Conservation (phyloP, 2,113 vertebrate species). For the Oxyura jamaicensis region DNA sequence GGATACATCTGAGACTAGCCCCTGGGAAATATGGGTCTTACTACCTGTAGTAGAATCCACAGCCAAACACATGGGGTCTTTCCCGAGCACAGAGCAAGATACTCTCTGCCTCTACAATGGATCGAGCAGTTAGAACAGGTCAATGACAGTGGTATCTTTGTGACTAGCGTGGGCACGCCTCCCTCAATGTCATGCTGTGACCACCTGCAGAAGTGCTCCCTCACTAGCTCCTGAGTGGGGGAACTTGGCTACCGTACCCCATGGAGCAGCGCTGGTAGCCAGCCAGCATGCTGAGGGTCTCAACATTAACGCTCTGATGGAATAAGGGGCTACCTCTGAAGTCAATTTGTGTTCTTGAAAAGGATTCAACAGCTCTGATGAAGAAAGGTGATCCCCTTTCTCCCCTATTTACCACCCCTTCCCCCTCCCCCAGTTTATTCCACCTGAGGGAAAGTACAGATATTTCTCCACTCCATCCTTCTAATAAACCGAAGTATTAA, state of each 20-base stretch:
- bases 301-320: fast-evolving
- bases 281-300: not conserved
- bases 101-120: not conserved
- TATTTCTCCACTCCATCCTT: not conserved
- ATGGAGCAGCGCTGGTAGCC: not conserved
- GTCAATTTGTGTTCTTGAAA: fast-evolving
- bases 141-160: not conserved
- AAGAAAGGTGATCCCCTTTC: not conserved
- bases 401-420: not conserved
- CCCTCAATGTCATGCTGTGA: not conserved
- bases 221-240: not conserved
- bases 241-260: not conserved
- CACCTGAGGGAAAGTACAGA: not conserved
- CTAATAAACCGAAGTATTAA: constrained; percentile 41
- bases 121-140: not conserved
- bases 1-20: fast-evolving
- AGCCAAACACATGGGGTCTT: not conserved
- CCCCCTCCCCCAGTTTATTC: not conserved
- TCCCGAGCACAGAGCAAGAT: not conserved
- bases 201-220: not conserved
- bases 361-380: not conserved
- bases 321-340: not conserved
- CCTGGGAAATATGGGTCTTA: not conserved
- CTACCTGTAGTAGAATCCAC: not conserved
- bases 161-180: not conserved